Evolutionary conservation across 2,797 vertebrate species (phyloP).

Genomic region (Pantherophis alleghaniensis): DNA sequence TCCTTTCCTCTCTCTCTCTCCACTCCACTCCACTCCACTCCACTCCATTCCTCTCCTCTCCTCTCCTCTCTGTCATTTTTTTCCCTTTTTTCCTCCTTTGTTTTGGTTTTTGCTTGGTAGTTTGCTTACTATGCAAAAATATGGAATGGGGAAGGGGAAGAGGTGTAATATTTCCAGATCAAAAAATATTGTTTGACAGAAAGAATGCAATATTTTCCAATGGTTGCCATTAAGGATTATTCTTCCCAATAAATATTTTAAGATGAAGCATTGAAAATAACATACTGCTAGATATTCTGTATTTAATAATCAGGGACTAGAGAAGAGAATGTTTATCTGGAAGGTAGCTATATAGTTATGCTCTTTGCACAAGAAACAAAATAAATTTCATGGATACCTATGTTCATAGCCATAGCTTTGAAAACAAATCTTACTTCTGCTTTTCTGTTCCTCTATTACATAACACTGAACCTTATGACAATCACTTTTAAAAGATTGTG

Average conservation of each 20-base stretch:
- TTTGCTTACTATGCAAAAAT: not conserved
- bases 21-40: too few species aligned
- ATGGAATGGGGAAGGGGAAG: not conserved
- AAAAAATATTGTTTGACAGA: slow-evolving; percentile 41
- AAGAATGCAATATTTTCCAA: slow-evolving; percentile 43
- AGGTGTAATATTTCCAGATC: slow-evolving; percentile 45
- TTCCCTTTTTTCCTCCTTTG: not conserved
- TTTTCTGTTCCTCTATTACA: not conserved
- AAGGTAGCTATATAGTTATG: slow-evolving; percentile 9
- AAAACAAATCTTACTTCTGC: not conserved
- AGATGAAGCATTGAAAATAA: slow-evolving; percentile 48
- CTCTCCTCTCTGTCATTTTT: too few species aligned
- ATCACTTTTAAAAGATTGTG: not conserved
- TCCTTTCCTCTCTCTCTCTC: too few species aligned
- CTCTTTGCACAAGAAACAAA: not conserved
- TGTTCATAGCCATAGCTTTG: not conserved
- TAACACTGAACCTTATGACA: not conserved
- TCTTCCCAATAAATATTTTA: slow-evolving; percentile 46
- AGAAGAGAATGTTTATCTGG: slow-evolving; percentile 46
- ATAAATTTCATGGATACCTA: not conserved
- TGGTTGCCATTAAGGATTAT: slow-evolving; percentile 21
- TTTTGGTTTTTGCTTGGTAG: not conserved
- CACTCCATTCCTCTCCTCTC: too few species aligned
- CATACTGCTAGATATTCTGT: slow-evolving; percentile 41
- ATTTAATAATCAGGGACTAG: slow-evolving; percentile 34